Evolutionary conservation across 92 coral and sea anemone species (phyloP).

Genomic region (Heliopora coerulea): DNA sequence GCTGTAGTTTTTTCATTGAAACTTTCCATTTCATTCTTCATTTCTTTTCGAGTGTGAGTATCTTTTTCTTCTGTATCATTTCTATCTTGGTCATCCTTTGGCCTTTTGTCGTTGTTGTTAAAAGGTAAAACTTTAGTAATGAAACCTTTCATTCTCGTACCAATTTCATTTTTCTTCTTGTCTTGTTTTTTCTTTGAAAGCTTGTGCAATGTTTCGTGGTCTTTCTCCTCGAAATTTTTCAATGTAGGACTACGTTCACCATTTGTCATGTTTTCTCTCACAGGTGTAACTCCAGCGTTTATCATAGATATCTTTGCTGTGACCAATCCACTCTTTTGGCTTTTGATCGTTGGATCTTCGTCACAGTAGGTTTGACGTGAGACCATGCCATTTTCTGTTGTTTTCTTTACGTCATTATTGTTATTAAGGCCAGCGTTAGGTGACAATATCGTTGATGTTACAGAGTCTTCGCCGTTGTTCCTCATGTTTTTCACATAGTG

Average conservation of each 20-base stretch:
- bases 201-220: background rate
- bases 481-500: background rate
- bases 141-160: constrained; percentile 20
- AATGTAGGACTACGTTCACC: background rate
- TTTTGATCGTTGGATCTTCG: background rate
- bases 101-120: background rate
- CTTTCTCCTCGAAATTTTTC: background rate
- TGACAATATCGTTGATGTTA: background rate
- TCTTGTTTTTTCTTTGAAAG: background rate
- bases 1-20: too few species aligned
- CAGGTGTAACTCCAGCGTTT: background rate
- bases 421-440: background rate
- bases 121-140: constrained; percentile 21
- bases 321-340: background rate
- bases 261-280: background rate
- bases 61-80: background rate
- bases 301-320: constrained; percentile 2
- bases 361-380: background rate
- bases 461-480: background rate
- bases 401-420: background rate
- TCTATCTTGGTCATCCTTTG: background rate
- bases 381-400: background rate
- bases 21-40: too few species aligned
- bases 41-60: too few species aligned
- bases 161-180: constrained; percentile 10